Evolutionary conservation across 2,888 invertebrate species (phyloP), one percentile per base, ranked within the genome.

Genomic region (Dryobota labecula): DNA sequence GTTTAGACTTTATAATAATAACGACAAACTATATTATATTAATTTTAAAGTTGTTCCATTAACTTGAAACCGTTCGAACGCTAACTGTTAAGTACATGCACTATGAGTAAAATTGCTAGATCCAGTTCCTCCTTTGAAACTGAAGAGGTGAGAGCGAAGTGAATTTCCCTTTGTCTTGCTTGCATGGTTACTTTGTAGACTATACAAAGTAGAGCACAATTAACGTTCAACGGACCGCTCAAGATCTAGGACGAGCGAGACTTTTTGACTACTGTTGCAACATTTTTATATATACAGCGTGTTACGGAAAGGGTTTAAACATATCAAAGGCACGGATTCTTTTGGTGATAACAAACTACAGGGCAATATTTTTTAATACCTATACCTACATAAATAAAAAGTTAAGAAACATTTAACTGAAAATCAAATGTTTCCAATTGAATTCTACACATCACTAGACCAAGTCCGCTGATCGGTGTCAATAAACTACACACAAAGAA

Each of bases 121-220:
- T 66, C 63, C 65, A 66, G 65, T 73, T 80, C 80, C 58, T 62
- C 69, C 70, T 79, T 83, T 80, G 68, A 63, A 66, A 71, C 62
- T 80, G 38, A 79, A 82, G 68, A 80, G 74, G 70, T 78, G 54
- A 68, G 57, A 68, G 68, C 38, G 51, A 74, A 83, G 61, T 43
- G 56, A 79, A 68, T 74, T 72, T 82, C 53, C 53, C 79, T 80
- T 80, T 80, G 83, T 71, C 70, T 74, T 65, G 64, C 83, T 70
- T 74, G 66, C 57, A 68, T 79, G 73, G 70, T 79, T 79, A 74
- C 70, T 83, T 83, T 71, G 68, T 67, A 27, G 38, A 54, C 27
- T 64, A 45, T 53, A 64, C 64, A 69, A 70, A 61, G 58, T 57
- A 68, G 54, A 70, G 54, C 38, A 68, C 65, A 68, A 69, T 83